Evolutionary conservation across 2,113 vertebrate genomes (phyloP), one percentile per base, ranked within the genome.

Genomic region (Plestiodon gilberti): DNA sequence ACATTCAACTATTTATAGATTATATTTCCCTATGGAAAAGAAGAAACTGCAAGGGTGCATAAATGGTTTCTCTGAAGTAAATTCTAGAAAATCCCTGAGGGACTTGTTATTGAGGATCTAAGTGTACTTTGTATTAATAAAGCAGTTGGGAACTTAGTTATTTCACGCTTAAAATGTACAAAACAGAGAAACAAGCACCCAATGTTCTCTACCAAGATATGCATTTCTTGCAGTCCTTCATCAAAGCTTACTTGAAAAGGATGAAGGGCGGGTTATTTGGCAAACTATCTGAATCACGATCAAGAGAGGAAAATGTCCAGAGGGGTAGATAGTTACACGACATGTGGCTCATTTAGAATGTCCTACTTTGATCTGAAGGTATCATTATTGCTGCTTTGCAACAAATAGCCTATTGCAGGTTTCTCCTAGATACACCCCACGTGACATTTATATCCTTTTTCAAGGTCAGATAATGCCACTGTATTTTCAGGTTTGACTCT

Each of bases 271-370:
- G 33, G n/a, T 13, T 33, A 52, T 59, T 85, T 9, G 7, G 70
- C 13, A 61, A 81, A 69, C 55, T 59, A 65, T 73, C 59, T 70
- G 28, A 87, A 84, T 52, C 35, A 64, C 33, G 64, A 14, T 23
- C 17, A 48, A 62, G 78, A 76, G 48, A 81, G 83, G 83, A 89
- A 82, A 85, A 85, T 77, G 78, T 85, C 83, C 78, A 43, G 83
- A 89, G 83, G 86, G 78, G 64, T 35, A 87, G 62, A 55, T 33
- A 87, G 30, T 74, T 76, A 33, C 14, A 9, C 2, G 64, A 67
- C 78, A 57, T 9, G 55, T 48, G 55, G 70, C 57, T 84, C 43
- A 23, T 77, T 81, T 70, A 40, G 40, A 62, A 76, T 13, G 7
- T 67, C 57, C 40, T 6, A 13, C 40, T 87, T 77, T 40, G 14